Conservation (phyloP, 2,888 invertebrate genomes). For the Vandiemenella viatica region DNA sequence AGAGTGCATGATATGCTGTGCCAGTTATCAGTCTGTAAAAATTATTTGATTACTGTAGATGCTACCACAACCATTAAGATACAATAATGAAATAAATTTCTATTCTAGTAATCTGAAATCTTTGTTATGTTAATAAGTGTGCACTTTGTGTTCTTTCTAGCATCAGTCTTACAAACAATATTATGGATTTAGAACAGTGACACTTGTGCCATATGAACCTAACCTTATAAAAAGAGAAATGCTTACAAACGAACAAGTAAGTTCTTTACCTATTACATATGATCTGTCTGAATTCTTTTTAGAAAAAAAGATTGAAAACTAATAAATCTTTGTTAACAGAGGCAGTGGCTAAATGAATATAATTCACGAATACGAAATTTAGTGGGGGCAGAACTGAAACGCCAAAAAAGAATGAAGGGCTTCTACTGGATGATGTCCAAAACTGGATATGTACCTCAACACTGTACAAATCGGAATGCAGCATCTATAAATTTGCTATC, state of each 20-base stretch:
- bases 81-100: too few species aligned
- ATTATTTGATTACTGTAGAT: too few species aligned
- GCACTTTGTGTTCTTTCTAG: too few species aligned
- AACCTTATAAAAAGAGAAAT: conserved; percentile 64
- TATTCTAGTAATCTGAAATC: too few species aligned
- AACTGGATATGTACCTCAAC: conserved; percentile 51
- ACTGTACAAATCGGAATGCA: conserved; percentile 22
- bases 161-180: too few species aligned
- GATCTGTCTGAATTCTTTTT: neutral
- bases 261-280: conserved; percentile 14
- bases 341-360: conserved; percentile 64
- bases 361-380: conserved; percentile 54
- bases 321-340: conserved; percentile 41
- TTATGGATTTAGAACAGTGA: conserved; percentile 71
- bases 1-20: too few species aligned
- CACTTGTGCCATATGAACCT: conserved; percentile 75
- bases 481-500: too few species aligned
- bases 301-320: conserved; percentile 3
- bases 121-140: too few species aligned
- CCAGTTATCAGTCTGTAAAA: too few species aligned
- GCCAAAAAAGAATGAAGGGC: conserved; percentile 50
- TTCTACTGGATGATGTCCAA: conserved; percentile 77
- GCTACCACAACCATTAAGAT: too few species aligned
- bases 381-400: conserved; percentile 60
- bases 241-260: conserved; percentile 67